phyloP scores from a whole-genome alignment of 2,888 invertebrate species.

The Hydropsyche betteni region DNA sequence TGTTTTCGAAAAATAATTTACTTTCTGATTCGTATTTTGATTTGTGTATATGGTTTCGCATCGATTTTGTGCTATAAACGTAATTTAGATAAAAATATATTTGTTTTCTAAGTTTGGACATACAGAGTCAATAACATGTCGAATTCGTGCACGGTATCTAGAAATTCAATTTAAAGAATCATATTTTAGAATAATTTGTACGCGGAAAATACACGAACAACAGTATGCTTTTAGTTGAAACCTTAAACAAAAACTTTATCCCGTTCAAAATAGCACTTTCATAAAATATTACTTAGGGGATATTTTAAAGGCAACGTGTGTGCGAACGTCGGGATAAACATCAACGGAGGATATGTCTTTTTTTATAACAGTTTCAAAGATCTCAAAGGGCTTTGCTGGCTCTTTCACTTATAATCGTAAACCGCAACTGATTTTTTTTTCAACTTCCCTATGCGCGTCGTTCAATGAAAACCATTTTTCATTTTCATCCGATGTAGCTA shows the following conservation, averaged over 20 bases:
- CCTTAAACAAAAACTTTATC: slow-evolving; percentile 35
- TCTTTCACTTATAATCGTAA: slow-evolving; percentile 40
- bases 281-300: slow-evolving; percentile 42
- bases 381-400: slow-evolving; percentile 37
- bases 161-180: slow-evolving; percentile 28
- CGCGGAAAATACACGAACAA: slow-evolving; percentile 38
- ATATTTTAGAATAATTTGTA: slow-evolving; percentile 26
- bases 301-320: slow-evolving; percentile 34
- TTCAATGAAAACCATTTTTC: neutral
- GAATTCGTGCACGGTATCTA: neutral
- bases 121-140: no score
- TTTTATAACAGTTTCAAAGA: slow-evolving; percentile 39
- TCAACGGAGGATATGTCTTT: slow-evolving; percentile 32
- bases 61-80: no score
- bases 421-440: slow-evolving; percentile 35
- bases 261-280: slow-evolving; percentile 35
- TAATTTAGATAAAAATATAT: no score
- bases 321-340: slow-evolving; percentile 30
- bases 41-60: no score
- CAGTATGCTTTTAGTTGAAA: slow-evolving; percentile 48
- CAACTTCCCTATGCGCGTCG: slow-evolving; percentile 8
- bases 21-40: no score
- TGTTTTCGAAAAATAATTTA: no score
- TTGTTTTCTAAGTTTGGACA: no score
- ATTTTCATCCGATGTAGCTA: slow-evolving; percentile 3